Evolutionary conservation across 30 jellyfish, hydroid and myxozoan genomes (phyloP).

Genomic region (Aurelia sp.): DNA sequence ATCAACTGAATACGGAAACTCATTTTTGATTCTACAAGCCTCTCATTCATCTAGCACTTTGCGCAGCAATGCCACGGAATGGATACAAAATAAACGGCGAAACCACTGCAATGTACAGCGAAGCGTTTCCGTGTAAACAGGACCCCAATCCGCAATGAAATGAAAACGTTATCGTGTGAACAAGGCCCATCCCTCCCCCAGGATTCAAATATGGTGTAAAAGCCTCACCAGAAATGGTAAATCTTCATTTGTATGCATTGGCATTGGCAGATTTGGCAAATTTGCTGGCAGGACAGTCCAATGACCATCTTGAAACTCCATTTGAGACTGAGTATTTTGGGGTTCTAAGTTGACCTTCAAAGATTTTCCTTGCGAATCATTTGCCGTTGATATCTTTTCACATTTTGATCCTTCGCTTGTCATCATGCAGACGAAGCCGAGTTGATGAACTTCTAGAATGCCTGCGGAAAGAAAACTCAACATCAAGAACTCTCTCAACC

Average conservation of each 20-base stretch:
- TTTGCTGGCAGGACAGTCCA: neutral
- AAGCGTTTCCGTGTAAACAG: too few relatives aligned
- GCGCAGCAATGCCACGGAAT: too few relatives aligned
- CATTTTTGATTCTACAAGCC: too few relatives aligned
- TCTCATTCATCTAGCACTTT: too few relatives aligned
- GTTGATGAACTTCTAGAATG: slow-evolving; percentile 82
- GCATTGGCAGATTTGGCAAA: neutral
- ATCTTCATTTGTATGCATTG: neutral
- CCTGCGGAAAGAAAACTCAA: slow-evolving; percentile 49
- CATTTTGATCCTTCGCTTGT: slow-evolving; percentile 93
- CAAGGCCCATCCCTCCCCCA: too few relatives aligned
- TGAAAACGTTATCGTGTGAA: too few relatives aligned
- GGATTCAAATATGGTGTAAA: neutral
- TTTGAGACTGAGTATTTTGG: neutral
- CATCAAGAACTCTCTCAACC: too few relatives aligned
- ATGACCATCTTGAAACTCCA: neutral
- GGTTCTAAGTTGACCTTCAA: slow-evolving; percentile 22
- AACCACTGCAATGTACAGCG: too few relatives aligned
- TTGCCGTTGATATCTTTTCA: slow-evolving; percentile 26
- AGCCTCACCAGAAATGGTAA: neutral
- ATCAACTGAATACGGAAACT: too few relatives aligned
- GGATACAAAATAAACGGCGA: too few relatives aligned
- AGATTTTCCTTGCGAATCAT: slow-evolving; percentile 6
- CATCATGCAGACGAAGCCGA: slow-evolving; percentile 60
- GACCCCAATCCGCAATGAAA: too few relatives aligned